Evolutionary conservation across 2,113 vertebrate species (phyloP).

Genomic region (Pangasianodon gigas): DNA sequence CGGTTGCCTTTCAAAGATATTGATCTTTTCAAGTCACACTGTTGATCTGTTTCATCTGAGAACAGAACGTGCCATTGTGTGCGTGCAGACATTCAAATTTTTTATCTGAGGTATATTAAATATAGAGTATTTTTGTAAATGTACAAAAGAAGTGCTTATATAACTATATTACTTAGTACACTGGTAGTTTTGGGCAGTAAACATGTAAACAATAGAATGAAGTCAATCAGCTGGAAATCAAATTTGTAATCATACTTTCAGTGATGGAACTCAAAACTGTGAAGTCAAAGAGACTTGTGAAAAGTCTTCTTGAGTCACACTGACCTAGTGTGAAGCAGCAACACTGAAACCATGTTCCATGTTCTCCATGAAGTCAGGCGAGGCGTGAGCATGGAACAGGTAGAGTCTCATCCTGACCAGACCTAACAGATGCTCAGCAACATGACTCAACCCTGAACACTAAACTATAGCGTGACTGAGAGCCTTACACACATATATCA

Average conservation of each 20-base stretch:
- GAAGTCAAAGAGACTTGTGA: conserved; percentile 12
- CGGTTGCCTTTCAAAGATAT: conserved; percentile 47
- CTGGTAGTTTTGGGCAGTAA: neutral
- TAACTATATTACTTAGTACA: neutral
- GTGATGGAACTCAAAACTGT: neutral
- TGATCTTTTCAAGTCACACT: conserved; percentile 44
- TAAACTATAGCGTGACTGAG: conserved; percentile 45
- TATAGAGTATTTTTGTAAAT: neutral
- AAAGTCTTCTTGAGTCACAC: conserved; percentile 12
- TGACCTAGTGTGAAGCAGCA: conserved; percentile 1
- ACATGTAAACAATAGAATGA: neutral
- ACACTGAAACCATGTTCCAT: conserved; percentile 1
- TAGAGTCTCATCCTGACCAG: conserved; percentile 36
- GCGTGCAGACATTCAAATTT: conserved; percentile 25
- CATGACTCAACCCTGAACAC: conserved; percentile 47
- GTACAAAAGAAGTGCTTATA: conserved; percentile 1
- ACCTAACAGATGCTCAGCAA: conserved; percentile 39
- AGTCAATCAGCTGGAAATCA: neutral
- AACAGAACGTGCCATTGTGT: conserved; percentile 13
- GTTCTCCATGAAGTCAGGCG: neutral
- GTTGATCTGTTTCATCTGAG: conserved; percentile 38
- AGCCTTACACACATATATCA: conserved; percentile 43
- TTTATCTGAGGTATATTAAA: neutral
- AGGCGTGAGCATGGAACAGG: conserved; percentile 44
- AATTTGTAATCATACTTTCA: neutral